Evolutionary conservation across 2,888 invertebrate species (phyloP), one percentile per base, ranked within the genome.

Genomic region (Cactoblastis cactorum): DNA sequence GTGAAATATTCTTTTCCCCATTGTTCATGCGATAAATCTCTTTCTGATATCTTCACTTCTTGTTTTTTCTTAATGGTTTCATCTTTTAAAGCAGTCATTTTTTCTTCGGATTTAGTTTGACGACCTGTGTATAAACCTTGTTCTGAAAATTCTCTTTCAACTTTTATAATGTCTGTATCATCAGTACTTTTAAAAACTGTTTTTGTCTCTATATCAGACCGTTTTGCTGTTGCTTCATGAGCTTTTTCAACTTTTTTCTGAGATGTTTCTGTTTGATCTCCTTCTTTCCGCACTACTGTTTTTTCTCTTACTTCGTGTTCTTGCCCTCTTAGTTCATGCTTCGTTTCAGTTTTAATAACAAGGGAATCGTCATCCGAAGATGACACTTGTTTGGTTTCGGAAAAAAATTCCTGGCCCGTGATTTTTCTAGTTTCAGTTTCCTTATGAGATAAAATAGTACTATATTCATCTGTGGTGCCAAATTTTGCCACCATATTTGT

Each of bases 1-100:
- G 87, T 88, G 53, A 90, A 90, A 66, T 90, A 90, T 74, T 90
- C 90, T 63, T 89, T 90, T 3, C 90, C 90, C 90, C 90, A 90
- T 55, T 90, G 89, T 57, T 90, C 90, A 65, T 90, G 89, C 4
- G 82, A 89, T 55, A 90, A 61, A 61, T 90, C 90, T 61, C 90
- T 73, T 71, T 90, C 90, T 1, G 90, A 90, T 58, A 90, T 90
- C 72, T 90, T 90, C 0, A 90, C 72, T 68, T 90, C 90, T 51
- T 89, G 80, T 57, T 84, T 84, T 59, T 86, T 90, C 56, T 86
- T 88, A 1, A 82, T 65, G 4, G 81, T 86, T 56, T 88, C 90
- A 56, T 90, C 90, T 71, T 83, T 91, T 0, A 90, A 63, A 3
- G 90, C 83, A 32, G 90, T 90, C 80, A 90, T 88, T 65, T 80